Base-by-base conservation (phyloP, 2,888 invertebrate genomes). In the Hecatera dysodea region DNA sequence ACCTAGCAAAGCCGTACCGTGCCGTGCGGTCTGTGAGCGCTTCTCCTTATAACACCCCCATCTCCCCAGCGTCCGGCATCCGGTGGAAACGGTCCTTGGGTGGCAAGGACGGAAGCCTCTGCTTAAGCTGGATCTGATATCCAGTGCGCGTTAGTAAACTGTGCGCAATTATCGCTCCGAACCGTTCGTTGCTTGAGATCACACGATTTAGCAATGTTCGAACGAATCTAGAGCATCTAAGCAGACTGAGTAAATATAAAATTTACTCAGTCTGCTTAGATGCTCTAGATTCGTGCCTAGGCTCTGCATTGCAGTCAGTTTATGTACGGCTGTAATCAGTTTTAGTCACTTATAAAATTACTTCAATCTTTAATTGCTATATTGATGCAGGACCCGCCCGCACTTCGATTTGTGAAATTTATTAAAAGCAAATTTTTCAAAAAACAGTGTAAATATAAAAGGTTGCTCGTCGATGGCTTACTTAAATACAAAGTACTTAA, bases 11-110 rank as follows among this genome's bases (percentile, higher is more conserved):
- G 8, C 19, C 44, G 53, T 67, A 11, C 7, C 24, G 1, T 42
- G 19, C 15, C 42, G 27, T 75, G 22, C 46, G 69, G 55, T 46
- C 69, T 48, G 22, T 76, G 48, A 44, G 27, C 48, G 3, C 48
- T 19, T 3, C n/a, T 55, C 55, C 27, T 76, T 56, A 70, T 84
- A 78, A 48, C 74, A 74, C 72, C 72, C 65, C 72, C 63, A 57
- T 64, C 81, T 77, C 80, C 36, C 71, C 87, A 71, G 61, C 87
- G 85, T 89, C 90, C 89, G 88, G 88, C 78, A 84, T 92, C 91
- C 92, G 87, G 78, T 86, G 92, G 92, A 93, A 92, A 89, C 89
- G 87, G 88, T 89, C 88, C 90, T 91, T 86, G 86, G 87, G 86
- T 75, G 85, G 84, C 83, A 78, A 74, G 86, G 86, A 85, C 90